These are phyloP conservation scores for Pararge aegeria DNA, from an alignment of 1,140 invertebrate species.

Conservation along the genomic window DNA sequence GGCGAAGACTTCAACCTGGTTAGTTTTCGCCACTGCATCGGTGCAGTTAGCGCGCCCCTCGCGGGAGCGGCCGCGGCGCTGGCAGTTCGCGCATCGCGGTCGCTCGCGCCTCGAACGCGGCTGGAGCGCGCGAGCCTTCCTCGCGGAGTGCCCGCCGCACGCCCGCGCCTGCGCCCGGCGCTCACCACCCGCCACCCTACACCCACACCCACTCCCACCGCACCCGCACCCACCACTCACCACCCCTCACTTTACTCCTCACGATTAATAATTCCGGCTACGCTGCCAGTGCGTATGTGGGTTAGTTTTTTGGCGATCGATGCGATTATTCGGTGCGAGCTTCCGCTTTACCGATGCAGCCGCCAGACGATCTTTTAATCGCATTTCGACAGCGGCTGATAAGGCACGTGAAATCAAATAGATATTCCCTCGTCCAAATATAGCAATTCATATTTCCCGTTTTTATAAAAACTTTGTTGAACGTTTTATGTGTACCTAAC, in stretches of 20 bases:
- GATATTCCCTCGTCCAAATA: background rate
- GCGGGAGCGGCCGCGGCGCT: slow-evolving; percentile 63
- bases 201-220: slow-evolving; percentile 17
- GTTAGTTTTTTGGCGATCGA: slow-evolving; percentile 79
- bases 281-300: slow-evolving; percentile 77
- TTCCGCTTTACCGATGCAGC: slow-evolving; percentile 50
- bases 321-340: slow-evolving; percentile 70
- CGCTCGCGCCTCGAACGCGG: slow-evolving; percentile 56
- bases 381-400: slow-evolving; percentile 26
- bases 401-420: background rate
- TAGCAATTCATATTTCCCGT: background rate
- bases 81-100: slow-evolving; percentile 63
- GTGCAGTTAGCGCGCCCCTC: slow-evolving; percentile 65
- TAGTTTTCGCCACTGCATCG: slow-evolving; percentile 88
- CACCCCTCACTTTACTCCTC: slow-evolving; percentile 39
- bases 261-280: slow-evolving; percentile 77
- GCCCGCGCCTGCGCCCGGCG: slow-evolving; percentile 50
- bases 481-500: too few species aligned
- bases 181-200: background rate
- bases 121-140: slow-evolving; percentile 66
- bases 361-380: slow-evolving; percentile 62
- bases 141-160: slow-evolving; percentile 61
- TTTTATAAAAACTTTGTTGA: background rate
- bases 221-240: slow-evolving; percentile 32
- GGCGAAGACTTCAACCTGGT: slow-evolving; percentile 86